Percentiles rank a stretch among this genome's conserved stretches.
Evolutionary conservation across 1,140 invertebrate species (phyloP).

Genomic region (Zaprionus nigranus): DNA sequence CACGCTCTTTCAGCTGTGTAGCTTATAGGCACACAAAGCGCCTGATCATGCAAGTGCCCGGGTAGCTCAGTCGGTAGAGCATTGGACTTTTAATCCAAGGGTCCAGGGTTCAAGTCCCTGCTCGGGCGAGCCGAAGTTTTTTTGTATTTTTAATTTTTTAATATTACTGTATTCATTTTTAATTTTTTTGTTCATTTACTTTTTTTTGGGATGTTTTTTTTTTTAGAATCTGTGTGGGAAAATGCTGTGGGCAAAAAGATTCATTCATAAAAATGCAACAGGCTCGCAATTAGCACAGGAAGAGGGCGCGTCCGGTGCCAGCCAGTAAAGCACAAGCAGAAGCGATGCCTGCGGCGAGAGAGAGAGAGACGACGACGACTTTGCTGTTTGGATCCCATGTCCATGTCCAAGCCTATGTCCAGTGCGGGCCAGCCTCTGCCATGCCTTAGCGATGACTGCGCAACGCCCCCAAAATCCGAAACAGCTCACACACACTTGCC

Average conservation of each 20-base stretch:
- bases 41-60: conserved; percentile 85
- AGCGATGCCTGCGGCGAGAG: conserved; percentile 21
- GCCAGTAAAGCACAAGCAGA: conserved; percentile 58
- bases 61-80: conserved; percentile 91
- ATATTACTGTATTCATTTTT: conserved; percentile 7
- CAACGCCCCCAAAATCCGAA: conserved; percentile 62
- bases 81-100: conserved; percentile 91
- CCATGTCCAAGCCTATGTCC: conserved; percentile 18
- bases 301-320: conserved; percentile 56
- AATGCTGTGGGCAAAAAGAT: conserved; percentile 51
- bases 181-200: conserved; percentile 7
- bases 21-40: conserved; percentile 32
- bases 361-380: neutral
- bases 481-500: conserved; percentile 10
- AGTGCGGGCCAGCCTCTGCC: conserved; percentile 56
- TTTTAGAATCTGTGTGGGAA: conserved; percentile 54
- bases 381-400: neutral
- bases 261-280: conserved; percentile 76
- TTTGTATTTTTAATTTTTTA: conserved; percentile 1
- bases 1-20: conserved; percentile 24
- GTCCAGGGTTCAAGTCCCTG: conserved; percentile 92
- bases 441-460: conserved; percentile 74
- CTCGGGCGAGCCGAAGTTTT: conserved; percentile 87
- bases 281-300: conserved; percentile 68
- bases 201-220: conserved; percentile 23